Percentiles rank a stretch among this genome's conserved stretches.
Evolutionary conservation across 2,113 vertebrate species (phyloP).

Genomic region (Rhinopithecus roxellana): DNA sequence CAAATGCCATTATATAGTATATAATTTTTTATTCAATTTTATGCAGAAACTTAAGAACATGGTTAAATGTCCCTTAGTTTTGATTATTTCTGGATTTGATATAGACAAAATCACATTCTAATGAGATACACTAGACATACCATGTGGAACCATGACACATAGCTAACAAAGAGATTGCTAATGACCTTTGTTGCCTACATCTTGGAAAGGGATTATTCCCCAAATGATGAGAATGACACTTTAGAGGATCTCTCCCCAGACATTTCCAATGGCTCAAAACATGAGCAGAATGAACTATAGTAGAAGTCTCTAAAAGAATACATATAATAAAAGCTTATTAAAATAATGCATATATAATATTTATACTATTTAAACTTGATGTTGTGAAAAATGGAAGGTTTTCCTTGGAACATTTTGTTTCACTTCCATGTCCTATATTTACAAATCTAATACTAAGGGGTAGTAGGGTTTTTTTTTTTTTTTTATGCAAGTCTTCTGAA

Average conservation of each 20-base stretch:
- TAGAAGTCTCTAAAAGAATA: neutral
- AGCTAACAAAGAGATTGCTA: neutral
- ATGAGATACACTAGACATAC: neutral
- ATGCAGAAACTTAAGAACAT: neutral
- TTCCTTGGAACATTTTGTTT: neutral
- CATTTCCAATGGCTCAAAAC: neutral
- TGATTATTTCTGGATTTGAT: neutral
- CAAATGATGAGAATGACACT: neutral
- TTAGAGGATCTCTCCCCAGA: neutral
- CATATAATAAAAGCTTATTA: neutral
- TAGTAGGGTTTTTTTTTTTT: neutral
- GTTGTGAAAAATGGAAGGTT: neutral
- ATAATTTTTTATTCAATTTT: neutral
- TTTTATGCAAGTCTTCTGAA: neutral
- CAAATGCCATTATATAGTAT: neutral
- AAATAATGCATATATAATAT: neutral
- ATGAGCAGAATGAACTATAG: neutral
- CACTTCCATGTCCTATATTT: neutral
- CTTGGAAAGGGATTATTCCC: neutral
- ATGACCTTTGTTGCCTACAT: neutral
- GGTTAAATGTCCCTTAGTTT: neutral
- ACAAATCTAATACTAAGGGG: neutral
- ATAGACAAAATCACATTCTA: neutral
- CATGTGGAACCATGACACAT: neutral
- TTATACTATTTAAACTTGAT: neutral